Conservation (phyloP, 1,140 invertebrate species). For the Microplitis demolitor region DNA sequence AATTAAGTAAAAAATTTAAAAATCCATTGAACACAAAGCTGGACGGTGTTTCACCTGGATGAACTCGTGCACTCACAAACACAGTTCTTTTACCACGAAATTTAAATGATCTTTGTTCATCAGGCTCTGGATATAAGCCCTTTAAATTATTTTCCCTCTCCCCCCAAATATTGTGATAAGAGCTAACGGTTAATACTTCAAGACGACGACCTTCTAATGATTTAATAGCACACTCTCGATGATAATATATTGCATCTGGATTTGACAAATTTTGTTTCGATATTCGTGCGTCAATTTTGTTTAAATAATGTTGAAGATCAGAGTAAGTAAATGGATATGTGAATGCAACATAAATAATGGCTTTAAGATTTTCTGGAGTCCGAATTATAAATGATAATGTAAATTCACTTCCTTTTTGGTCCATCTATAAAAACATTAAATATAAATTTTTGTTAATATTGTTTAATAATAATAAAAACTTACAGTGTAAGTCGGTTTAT, state of each 20-base stretch:
- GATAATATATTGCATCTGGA: conserved; percentile 82
- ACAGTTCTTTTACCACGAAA: conserved; percentile 80
- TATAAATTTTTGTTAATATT: conserved; percentile 9
- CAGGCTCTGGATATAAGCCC: conserved; percentile 77
- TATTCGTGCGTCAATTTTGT: conserved; percentile 51
- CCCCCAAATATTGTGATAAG: conserved; percentile 76
- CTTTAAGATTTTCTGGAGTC: conserved; percentile 73
- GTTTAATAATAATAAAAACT: conserved; percentile 34
- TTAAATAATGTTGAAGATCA: conserved; percentile 74
- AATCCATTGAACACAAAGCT: conserved; percentile 94
- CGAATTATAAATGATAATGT: conserved; percentile 80
- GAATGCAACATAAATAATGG: conserved; percentile 87
- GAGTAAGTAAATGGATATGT: conserved; percentile 89
- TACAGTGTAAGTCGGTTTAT: conserved; percentile 70
- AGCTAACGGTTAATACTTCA: conserved; percentile 87
- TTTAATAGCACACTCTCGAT: conserved; percentile 80
- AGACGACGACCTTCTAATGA: conserved; percentile 82
- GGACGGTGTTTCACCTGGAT: conserved; percentile 92
- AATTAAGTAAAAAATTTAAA: conserved; percentile 76
- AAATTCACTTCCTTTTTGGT: conserved; percentile 65
- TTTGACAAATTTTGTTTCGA: conserved; percentile 45
- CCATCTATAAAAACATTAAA: conserved; percentile 63
- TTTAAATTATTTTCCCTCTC: conserved; percentile 74
- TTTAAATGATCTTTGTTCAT: conserved; percentile 71
- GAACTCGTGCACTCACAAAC: conserved; percentile 88